A percentile compares a stretch with the other conserved stretches of the same genome.
Conservation (phyloP, 2,797 vertebrate genomes). For the Falco peregrinus region DNA sequence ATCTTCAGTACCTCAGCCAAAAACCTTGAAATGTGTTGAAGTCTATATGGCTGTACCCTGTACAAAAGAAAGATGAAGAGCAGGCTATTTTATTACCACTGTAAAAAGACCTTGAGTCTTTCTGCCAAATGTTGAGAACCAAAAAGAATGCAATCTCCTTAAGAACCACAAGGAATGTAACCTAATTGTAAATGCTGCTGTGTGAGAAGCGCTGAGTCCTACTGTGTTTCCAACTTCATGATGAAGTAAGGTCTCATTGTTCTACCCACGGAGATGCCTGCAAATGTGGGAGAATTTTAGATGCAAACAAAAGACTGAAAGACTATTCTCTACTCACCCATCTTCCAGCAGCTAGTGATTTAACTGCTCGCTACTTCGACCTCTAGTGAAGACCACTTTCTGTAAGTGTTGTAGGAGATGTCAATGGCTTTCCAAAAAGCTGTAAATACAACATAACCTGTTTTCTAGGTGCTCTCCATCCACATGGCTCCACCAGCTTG, state of each 20-base stretch:
- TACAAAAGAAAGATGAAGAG: not conserved
- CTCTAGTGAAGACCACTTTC: not conserved
- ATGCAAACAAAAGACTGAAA: not conserved
- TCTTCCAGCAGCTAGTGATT: not conserved
- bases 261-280: slow-evolving; percentile 49
- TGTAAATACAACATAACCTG: not conserved
- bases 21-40: slow-evolving; percentile 5
- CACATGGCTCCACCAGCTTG: not conserved
- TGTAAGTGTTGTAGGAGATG: not conserved
- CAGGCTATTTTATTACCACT: not conserved
- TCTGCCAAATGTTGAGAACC: not conserved
- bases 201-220: slow-evolving; percentile 13
- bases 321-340: not conserved
- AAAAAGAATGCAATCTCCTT: slow-evolving; percentile 2
- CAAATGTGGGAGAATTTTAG: slow-evolving; percentile 27
- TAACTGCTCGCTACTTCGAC: not conserved
- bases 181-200: slow-evolving; percentile 10
- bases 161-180: slow-evolving; percentile 29
- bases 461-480: not conserved
- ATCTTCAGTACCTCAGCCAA: not conserved
- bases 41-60: not conserved
- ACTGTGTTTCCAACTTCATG: not conserved
- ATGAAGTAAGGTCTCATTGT: slow-evolving; percentile 25
- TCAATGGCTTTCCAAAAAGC: not conserved
- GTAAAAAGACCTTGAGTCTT: slow-evolving; percentile 13